Evolutionary conservation across 2,888 invertebrate species (phyloP).

Genomic region (Zonitis immaculata): DNA sequence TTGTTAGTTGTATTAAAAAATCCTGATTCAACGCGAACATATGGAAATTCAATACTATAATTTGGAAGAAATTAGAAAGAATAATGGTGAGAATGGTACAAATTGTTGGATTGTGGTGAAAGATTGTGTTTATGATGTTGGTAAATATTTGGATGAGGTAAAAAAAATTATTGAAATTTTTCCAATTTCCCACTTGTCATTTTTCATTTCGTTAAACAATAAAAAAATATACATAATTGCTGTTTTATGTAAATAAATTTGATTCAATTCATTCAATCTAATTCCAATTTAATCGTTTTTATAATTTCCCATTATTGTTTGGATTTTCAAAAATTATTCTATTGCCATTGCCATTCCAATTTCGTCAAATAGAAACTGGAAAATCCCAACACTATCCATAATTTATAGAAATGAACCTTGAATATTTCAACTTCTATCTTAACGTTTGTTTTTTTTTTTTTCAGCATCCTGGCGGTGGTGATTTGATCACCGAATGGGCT

Average conservation of each 20-base stretch:
- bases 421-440: not conserved
- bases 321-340: too few relatives aligned
- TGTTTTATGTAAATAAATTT: too few relatives aligned
- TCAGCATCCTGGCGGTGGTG: slow-evolving; percentile 68
- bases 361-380: not conserved
- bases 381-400: not conserved
- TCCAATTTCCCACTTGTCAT: too few relatives aligned
- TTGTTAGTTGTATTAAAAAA: not conserved
- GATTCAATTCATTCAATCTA: too few relatives aligned
- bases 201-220: too few relatives aligned
- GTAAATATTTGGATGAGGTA: slow-evolving; percentile 59
- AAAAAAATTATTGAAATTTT: too few relatives aligned
- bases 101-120: slow-evolving; percentile 62
- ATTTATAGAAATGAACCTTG: too few relatives aligned
- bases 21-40: not conserved
- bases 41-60: slow-evolving; percentile 23
- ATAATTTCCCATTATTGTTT: too few relatives aligned
- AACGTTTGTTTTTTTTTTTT: slow-evolving; percentile 15
- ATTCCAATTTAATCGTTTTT: too few relatives aligned
- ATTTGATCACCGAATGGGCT: slow-evolving; percentile 59
- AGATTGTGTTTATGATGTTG: slow-evolving; percentile 65
- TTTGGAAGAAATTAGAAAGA: slow-evolving; percentile 54
- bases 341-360: not conserved
- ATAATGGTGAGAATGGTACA: slow-evolving; percentile 55
- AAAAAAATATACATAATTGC: too few relatives aligned